Evolutionary conservation across 2,113 vertebrate species (phyloP).

Genomic region (human (Homo sapiens)): DNA sequence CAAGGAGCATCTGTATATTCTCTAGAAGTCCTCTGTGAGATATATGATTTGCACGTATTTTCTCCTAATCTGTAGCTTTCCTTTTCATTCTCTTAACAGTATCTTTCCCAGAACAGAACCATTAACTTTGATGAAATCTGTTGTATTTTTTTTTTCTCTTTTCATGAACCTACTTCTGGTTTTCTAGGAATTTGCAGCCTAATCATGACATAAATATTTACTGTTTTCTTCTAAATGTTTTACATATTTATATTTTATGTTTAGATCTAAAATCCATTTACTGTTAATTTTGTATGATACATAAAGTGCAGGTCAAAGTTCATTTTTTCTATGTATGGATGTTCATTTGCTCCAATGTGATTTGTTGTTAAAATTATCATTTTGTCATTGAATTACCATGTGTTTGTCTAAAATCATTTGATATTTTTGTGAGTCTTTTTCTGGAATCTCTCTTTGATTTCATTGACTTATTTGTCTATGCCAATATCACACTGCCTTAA

Average conservation of each 20-base stretch:
- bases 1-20: background rate
- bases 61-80: background rate
- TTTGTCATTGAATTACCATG: background rate
- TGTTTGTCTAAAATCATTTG: background rate
- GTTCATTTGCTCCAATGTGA: background rate
- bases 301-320: background rate
- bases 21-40: background rate
- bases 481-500: background rate
- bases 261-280: background rate
- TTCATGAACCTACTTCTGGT: background rate
- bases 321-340: background rate
- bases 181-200: slow-evolving; percentile 31
- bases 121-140: background rate
- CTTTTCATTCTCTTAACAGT: background rate
- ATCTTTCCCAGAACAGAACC: background rate
- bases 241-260: background rate
- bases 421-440: background rate
- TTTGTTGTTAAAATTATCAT: background rate
- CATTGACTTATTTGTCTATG: background rate
- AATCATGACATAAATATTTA: background rate
- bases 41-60: background rate
- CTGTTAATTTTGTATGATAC: background rate
- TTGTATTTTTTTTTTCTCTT: background rate
- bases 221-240: background rate
- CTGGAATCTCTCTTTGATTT: background rate